Evolutionary conservation across 2,888 invertebrate genomes (phyloP).

Genomic region (Dinocampus coccinellae): DNA sequence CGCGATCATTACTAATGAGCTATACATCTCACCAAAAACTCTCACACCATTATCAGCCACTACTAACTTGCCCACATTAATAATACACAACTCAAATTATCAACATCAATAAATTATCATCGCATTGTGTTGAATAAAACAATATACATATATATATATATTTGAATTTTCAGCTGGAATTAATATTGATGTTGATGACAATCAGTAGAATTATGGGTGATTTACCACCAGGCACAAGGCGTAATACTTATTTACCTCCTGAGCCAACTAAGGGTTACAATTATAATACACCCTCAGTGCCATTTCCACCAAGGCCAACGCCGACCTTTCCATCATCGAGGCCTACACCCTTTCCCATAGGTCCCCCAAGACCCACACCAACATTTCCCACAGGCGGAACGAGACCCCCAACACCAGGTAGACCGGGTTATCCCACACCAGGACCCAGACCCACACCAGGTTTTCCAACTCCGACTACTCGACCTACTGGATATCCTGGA

Average conservation of each 20-base stretch:
- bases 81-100: background rate
- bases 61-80: background rate
- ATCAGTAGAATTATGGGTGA: conserved; percentile 67
- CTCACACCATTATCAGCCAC: background rate
- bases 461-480: conserved; percentile 44
- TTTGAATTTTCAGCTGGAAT: conserved; percentile 63
- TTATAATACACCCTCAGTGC: conserved; percentile 78
- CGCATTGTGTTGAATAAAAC: too few relatives aligned
- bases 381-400: conserved; percentile 44
- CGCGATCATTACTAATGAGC: conserved; percentile 4
- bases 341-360: conserved; percentile 49
- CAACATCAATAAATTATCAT: background rate
- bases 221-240: conserved; percentile 74
- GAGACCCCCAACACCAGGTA: conserved; percentile 46
- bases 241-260: conserved; percentile 82
- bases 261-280: conserved; percentile 76
- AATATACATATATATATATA: too few relatives aligned
- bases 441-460: conserved; percentile 50
- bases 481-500: conserved; percentile 41
- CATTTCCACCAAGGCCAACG: conserved; percentile 71
- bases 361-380: conserved; percentile 45
- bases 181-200: conserved; percentile 70
- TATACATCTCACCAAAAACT: background rate
- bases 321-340: conserved; percentile 50
- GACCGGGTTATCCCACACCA: conserved; percentile 46